A percentile compares a stretch with the other conserved stretches of the same genome.
Evolutionary conservation across 2,888 invertebrate genomes (phyloP).

Genomic region (Crossocerus cetratus): DNA sequence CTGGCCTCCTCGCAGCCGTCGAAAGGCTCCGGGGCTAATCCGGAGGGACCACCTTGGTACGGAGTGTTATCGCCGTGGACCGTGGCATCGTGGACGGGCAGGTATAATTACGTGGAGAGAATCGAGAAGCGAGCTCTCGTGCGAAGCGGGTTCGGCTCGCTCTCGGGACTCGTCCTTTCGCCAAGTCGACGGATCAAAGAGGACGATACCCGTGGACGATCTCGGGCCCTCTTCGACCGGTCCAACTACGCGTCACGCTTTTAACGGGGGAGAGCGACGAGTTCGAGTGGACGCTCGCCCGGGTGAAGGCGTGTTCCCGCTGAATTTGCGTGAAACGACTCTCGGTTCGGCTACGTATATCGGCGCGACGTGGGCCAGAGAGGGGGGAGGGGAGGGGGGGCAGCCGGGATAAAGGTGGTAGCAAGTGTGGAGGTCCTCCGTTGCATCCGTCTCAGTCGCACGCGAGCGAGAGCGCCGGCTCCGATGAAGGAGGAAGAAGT

Average conservation of each 20-base stretch:
- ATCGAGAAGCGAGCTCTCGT: constrained; percentile 35
- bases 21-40: constrained; percentile 31
- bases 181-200: constrained; percentile 55
- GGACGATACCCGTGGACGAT: constrained; percentile 48
- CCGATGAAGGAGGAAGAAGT: constrained; percentile 9
- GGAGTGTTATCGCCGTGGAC: constrained; percentile 35
- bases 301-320: constrained; percentile 59
- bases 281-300: constrained; percentile 48
- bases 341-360: constrained; percentile 30
- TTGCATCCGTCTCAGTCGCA: constrained; percentile 31
- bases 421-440: constrained; percentile 35
- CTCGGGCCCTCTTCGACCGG: constrained; percentile 47
- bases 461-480: background rate
- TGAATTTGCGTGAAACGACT: constrained; percentile 73
- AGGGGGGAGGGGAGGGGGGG: constrained; percentile 7
- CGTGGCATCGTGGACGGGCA: constrained; percentile 25
- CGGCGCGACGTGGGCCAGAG: too few species aligned
- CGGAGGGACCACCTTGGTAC: constrained; percentile 21
- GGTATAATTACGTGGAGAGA: constrained; percentile 58
- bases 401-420: constrained; percentile 60
- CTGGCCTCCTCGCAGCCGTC: constrained; percentile 25
- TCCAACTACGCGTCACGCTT: constrained; percentile 66
- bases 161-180: constrained; percentile 41
- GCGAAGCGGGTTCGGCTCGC: constrained; percentile 5
- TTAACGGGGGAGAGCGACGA: constrained; percentile 57